phyloP scores from a whole-genome alignment of 1,140 invertebrate species.

The Pomacea maculata region DNA sequence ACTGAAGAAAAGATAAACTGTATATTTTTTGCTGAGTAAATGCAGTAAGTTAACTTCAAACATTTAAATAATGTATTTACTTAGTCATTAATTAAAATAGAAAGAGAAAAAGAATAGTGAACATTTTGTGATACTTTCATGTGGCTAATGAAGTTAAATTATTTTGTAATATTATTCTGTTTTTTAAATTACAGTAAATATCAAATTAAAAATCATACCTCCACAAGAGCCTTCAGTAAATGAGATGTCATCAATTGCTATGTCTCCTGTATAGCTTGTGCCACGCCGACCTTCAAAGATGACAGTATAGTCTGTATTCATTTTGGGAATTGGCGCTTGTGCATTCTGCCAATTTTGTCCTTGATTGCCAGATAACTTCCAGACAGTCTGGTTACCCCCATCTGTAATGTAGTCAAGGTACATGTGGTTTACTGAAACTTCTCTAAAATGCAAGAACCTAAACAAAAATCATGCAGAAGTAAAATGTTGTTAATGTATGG shows the following conservation, averaged over 20 bases:
- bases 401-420: not conserved
- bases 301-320: slow-evolving; percentile 32
- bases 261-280: slow-evolving; percentile 37
- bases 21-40: too few relatives aligned
- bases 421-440: not conserved
- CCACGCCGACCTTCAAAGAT: slow-evolving; percentile 40
- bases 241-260: slow-evolving; percentile 51
- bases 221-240: slow-evolving; percentile 27
- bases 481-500: too few relatives aligned
- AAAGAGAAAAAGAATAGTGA: not conserved
- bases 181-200: not conserved
- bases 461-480: not conserved
- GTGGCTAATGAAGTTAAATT: too few relatives aligned
- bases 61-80: too few relatives aligned
- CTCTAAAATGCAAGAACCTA: not conserved
- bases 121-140: not conserved
- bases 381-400: slow-evolving; percentile 2
- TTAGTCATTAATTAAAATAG: too few relatives aligned
- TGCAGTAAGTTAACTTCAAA: too few relatives aligned
- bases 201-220: slow-evolving; percentile 1
- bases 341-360: slow-evolving; percentile 44
- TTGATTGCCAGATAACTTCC: slow-evolving; percentile 37
- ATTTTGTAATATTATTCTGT: too few relatives aligned
- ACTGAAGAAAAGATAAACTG: slow-evolving; percentile 6
- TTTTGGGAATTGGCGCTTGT: slow-evolving; percentile 39